Evolutionary conservation across 1,140 invertebrate genomes (phyloP).

Genomic region (Trachymyrmex cornetzi): DNA sequence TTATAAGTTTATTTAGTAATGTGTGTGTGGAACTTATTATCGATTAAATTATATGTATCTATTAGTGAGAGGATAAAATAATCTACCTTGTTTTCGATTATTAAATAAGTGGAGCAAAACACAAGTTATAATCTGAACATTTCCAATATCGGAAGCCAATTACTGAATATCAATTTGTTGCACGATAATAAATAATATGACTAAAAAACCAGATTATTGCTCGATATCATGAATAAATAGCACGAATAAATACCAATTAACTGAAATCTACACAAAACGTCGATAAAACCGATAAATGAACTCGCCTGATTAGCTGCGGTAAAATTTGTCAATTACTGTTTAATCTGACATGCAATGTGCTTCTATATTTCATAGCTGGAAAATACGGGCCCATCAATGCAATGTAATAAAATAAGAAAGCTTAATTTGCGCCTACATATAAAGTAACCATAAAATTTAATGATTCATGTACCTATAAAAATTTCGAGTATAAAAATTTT

Average conservation of each 20-base stretch:
- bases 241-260: constrained; percentile 69
- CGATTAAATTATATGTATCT: constrained; percentile 29
- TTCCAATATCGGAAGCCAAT: constrained; percentile 68
- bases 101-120: constrained; percentile 38
- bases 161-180: constrained; percentile 58
- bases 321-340: constrained; percentile 49
- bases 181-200: constrained; percentile 58
- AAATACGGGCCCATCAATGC: not conserved
- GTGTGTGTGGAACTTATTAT: constrained; percentile 22
- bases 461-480: not conserved
- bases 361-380: constrained; percentile 21
- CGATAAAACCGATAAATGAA: constrained; percentile 67
- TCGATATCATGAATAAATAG: constrained; percentile 58
- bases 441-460: not conserved
- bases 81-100: constrained; percentile 3
- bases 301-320: constrained; percentile 23
- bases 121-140: constrained; percentile 42
- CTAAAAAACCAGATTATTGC: constrained; percentile 61
- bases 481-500: not conserved
- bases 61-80: constrained; percentile 16
- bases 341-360: constrained; percentile 23
- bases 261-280: constrained; percentile 50
- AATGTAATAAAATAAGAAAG: constrained; percentile 4
- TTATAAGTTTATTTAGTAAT: constrained; percentile 21
- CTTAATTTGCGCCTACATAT: not conserved